These are phyloP conservation scores for Embiotoca jacksoni DNA, from an alignment of 2,113 vertebrate genomes.

Conservation along the genomic window DNA sequence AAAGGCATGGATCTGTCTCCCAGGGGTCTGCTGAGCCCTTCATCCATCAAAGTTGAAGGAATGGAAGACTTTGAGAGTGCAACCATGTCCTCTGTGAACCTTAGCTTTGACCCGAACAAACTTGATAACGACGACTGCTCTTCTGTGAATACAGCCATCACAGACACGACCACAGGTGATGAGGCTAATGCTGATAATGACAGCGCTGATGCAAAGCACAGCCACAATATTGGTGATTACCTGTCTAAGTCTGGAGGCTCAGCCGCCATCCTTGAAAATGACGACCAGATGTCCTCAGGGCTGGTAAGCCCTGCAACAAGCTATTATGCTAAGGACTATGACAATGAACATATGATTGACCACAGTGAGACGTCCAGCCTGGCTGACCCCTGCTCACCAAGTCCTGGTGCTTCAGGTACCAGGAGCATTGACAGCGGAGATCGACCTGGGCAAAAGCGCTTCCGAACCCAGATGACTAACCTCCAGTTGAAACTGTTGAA, in stretches of 20 bases:
- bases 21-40: slow-evolving; percentile 93
- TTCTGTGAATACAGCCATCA: slow-evolving; percentile 98
- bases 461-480: slow-evolving; percentile 99
- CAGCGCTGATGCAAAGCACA: slow-evolving; percentile 93
- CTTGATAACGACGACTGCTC: slow-evolving; percentile 99
- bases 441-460: slow-evolving; percentile 97
- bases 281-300: slow-evolving; percentile 96
- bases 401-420: slow-evolving; percentile 92
- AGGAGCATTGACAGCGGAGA: slow-evolving; percentile 94
- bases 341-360: slow-evolving; percentile 97
- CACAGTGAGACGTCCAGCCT: slow-evolving; percentile 98
- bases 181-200: slow-evolving; percentile 98
- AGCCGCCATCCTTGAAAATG: slow-evolving; percentile 91
- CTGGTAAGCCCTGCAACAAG: slow-evolving; percentile 97
- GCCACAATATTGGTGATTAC: slow-evolving; percentile 89
- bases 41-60: slow-evolving; percentile 98
- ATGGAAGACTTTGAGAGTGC: slow-evolving; percentile 97
- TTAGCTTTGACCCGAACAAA: slow-evolving; percentile 95
- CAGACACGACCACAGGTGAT: slow-evolving; percentile 97
- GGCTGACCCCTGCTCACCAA: slow-evolving; percentile 97
- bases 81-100: slow-evolving; percentile 94
- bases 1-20: slow-evolving; percentile 96
- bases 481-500: slow-evolving; percentile 98
- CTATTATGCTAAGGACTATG: slow-evolving; percentile 95
- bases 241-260: slow-evolving; percentile 92